Base-by-base conservation (phyloP, 2,888 invertebrate species). In the Troides aeacus region DNA sequence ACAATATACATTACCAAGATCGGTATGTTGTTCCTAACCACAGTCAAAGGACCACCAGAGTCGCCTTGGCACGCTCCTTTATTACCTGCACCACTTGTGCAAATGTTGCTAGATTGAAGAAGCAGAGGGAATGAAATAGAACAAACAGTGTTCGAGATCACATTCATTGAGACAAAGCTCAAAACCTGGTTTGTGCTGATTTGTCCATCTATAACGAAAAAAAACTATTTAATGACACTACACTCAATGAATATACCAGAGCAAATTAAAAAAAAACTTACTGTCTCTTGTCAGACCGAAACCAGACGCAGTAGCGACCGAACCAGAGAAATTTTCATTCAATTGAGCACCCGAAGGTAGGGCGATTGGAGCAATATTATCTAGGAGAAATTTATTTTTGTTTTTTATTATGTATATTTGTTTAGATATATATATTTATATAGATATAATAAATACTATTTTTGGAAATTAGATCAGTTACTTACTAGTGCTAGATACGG, bases 31-130 rank as follows among this genome's bases (percentile, higher is more conserved):
- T 79, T 73, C 1, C 78, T 77, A 5, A 30, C 36, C 46, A 78
- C 69, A 10, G 76, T 73, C 10, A 89, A 78, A 12, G 89, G 89
- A 2, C 89, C 88, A 18, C 89, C 88, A 24, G 89, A 89, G 72
- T 89, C 89, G 3, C 89, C 88, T 0, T 74, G 64, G 75, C 89
- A 89, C 0, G 76, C 76, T 72, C 78, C 78, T n/a, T 70, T 65
- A 42, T 76, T 75, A 7, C 71, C 74, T 15, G 67, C 15, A 59
- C 76, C 77, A 72, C 75, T 74, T 36, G 74, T 75, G 61, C 78
- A 89, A 58, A 88, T 76, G 77, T 86, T 83, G 50, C 77, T 75
- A 4, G 72, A 15, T 7, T 79, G 81, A 12, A 88, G 15, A 50
- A 79, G 67, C 1, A 74, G 2, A 0, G 81, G 80, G 74, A 80